Percentiles rank a stretch among this genome's conserved stretches.
These are phyloP conservation scores for Amblyjoppa proteus DNA, from an alignment of 2,888 invertebrate genomes.

Conservation along the genomic window DNA sequence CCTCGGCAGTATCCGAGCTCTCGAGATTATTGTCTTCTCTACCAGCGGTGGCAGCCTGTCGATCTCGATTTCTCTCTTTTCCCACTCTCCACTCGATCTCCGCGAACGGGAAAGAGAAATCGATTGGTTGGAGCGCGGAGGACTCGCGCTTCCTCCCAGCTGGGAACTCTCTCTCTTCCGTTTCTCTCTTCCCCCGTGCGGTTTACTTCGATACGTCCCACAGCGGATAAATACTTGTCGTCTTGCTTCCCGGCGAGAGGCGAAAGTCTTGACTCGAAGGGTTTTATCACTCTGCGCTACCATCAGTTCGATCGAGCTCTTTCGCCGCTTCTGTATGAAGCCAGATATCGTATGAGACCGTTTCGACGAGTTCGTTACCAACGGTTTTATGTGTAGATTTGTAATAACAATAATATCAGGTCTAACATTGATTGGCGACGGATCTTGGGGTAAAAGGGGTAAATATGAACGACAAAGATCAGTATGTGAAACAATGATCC, in stretches of 20 bases:
- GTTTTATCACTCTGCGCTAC: slow-evolving; percentile 8
- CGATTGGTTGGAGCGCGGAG: slow-evolving; percentile 27
- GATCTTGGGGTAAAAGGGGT: too few relatives aligned
- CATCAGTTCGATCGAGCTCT: slow-evolving; percentile 4
- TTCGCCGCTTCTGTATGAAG: background rate
- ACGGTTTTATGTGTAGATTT: too few relatives aligned
- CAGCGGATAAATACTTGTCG: slow-evolving; percentile 47
- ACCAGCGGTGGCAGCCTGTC: slow-evolving; percentile 47
- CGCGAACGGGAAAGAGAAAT: slow-evolving; percentile 35
- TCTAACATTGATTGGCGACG: too few relatives aligned
- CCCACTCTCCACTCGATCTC: slow-evolving; percentile 24
- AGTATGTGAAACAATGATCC: too few relatives aligned
- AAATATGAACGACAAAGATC: too few relatives aligned
- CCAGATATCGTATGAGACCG: background rate
- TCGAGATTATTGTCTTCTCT: slow-evolving; percentile 55
- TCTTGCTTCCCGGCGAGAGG: slow-evolving; percentile 1
- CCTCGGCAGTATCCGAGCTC: slow-evolving; percentile 29
- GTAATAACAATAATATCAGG: too few relatives aligned
- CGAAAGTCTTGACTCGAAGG: slow-evolving; percentile 16
- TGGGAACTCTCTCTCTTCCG: background rate
- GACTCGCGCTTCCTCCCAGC: slow-evolving; percentile 22
- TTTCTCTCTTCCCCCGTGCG: slow-evolving; percentile 2
- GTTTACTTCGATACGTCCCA: slow-evolving; percentile 43
- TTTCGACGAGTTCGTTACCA: background rate
- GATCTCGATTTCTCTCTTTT: slow-evolving; percentile 34